phyloP scores from a whole-genome alignment of 2,113 vertebrate species.

The Myotis brandtii region DNA sequence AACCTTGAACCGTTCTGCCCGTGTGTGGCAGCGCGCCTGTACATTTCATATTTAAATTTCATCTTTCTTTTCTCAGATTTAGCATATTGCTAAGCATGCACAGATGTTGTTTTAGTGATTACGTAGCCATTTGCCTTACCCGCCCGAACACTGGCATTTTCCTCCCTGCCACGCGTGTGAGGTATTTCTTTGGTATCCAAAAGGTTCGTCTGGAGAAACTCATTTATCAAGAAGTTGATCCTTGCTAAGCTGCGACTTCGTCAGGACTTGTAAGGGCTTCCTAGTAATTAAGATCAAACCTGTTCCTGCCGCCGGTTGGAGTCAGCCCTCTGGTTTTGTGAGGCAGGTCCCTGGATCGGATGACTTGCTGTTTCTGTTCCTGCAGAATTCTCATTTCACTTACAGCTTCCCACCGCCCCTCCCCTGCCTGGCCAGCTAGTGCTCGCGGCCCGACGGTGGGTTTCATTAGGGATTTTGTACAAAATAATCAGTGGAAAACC shows the following conservation, averaged over 20 bases:
- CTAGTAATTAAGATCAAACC: constrained; percentile 81
- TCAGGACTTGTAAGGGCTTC: constrained; percentile 62
- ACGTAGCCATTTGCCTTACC: constrained; percentile 63
- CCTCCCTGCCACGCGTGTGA: constrained; percentile 70
- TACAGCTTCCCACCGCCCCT: constrained; percentile 32
- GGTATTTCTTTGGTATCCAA: constrained; percentile 66
- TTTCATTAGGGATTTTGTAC: constrained; percentile 77
- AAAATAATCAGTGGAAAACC: constrained; percentile 67
- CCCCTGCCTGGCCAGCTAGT: constrained; percentile 60
- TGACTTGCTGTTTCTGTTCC: constrained; percentile 68
- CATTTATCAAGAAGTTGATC: constrained; percentile 78
- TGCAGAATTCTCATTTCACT: constrained; percentile 60
- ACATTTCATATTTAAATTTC: constrained; percentile 67
- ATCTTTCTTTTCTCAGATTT: constrained; percentile 57
- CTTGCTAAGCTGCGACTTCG: constrained; percentile 70
- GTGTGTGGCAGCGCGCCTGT: constrained; percentile 51
- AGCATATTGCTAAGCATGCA: constrained; percentile 64
- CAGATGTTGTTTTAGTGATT: constrained; percentile 66
- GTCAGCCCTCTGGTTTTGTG: constrained; percentile 71
- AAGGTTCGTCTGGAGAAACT: constrained; percentile 75
- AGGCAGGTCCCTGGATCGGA: constrained; percentile 64
- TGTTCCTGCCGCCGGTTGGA: constrained; percentile 68
- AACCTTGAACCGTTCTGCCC: not conserved
- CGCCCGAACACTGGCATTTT: constrained; percentile 72
- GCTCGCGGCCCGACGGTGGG: constrained; percentile 64